Evolutionary conservation across 2,113 vertebrate species (phyloP).

Genomic region (Megaleporinus macrocephalus): DNA sequence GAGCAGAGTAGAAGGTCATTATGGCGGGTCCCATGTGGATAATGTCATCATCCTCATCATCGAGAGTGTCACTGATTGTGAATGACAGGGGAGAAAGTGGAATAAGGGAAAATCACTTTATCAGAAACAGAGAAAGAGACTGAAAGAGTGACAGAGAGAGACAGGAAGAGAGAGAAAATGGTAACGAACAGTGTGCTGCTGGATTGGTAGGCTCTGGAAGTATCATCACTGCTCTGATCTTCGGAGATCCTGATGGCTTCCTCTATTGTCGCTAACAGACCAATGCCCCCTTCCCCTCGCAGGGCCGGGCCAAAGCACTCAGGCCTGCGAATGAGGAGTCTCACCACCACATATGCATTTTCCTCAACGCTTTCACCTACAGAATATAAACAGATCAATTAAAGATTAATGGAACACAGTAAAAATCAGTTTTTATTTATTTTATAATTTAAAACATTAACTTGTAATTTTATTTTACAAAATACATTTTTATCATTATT

Average conservation of each 20-base stretch:
- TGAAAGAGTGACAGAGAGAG: not conserved
- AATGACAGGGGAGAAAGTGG: not conserved
- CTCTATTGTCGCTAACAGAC: conserved; percentile 88
- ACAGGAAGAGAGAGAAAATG: not conserved
- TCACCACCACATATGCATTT: conserved; percentile 92
- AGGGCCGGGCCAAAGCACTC: conserved; percentile 95
- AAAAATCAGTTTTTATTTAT: too few species aligned
- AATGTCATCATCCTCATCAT: conserved; percentile 86
- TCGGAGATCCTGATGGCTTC: conserved; percentile 93
- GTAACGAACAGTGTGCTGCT: conserved; percentile 78
- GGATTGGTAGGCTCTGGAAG: conserved; percentile 78
- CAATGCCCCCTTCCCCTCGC: conserved; percentile 89
- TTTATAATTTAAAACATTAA: too few species aligned
- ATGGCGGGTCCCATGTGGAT: conserved; percentile 96
- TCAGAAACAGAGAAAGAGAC: not conserved
- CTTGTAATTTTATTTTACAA: too few species aligned
- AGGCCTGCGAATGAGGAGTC: conserved; percentile 89
- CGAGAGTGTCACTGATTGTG: conserved; percentile 77
- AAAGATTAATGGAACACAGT: not conserved
- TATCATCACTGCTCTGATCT: conserved; percentile 85
- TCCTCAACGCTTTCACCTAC: conserved; percentile 95
- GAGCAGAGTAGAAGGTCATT: conserved; percentile 95
- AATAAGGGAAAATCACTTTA: not conserved
- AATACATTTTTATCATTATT: too few species aligned
- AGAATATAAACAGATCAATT: not conserved